A percentile compares a stretch with the other conserved stretches of the same genome.
Conservation (phyloP, 2,888 invertebrate genomes). For the Phengaris alcon region DNA sequence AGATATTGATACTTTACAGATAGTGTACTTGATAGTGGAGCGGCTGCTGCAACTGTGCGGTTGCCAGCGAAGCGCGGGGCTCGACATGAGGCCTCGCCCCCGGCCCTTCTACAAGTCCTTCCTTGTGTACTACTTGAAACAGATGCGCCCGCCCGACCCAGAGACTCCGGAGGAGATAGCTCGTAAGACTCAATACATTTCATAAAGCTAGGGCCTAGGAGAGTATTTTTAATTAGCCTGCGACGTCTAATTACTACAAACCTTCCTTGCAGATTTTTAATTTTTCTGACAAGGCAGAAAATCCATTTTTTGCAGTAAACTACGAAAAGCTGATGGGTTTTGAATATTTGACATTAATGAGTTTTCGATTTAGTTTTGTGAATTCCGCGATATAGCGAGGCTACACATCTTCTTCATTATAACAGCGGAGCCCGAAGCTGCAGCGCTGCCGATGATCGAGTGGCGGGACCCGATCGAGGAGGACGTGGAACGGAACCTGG, state of each 20-base stretch:
- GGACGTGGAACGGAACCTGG: slow-evolving; percentile 68
- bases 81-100: slow-evolving; percentile 75
- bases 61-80: slow-evolving; percentile 77
- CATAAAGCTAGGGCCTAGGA: no score
- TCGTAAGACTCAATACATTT: slow-evolving; percentile 28
- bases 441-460: slow-evolving; percentile 65
- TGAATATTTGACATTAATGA: no score
- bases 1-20: slow-evolving; percentile 65
- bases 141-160: slow-evolving; percentile 55
- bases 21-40: slow-evolving; percentile 88
- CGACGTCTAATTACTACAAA: no score
- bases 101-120: slow-evolving; percentile 81
- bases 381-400: neutral
- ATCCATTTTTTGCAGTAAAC: no score
- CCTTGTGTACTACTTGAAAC: slow-evolving; percentile 66
- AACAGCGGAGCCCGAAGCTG: neutral
- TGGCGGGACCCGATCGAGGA: slow-evolving; percentile 72
- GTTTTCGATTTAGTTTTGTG: no score
- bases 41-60: slow-evolving; percentile 85
- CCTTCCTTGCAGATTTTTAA: no score
- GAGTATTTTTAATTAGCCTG: no score
- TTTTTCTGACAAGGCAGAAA: no score
- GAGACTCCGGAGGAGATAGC: slow-evolving; percentile 34
- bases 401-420: neutral
- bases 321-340: no score